A percentile compares a stretch with the other conserved stretches of the same genome.
Conservation (phyloP, 2,113 vertebrate species). For the Rhea americana region DNA sequence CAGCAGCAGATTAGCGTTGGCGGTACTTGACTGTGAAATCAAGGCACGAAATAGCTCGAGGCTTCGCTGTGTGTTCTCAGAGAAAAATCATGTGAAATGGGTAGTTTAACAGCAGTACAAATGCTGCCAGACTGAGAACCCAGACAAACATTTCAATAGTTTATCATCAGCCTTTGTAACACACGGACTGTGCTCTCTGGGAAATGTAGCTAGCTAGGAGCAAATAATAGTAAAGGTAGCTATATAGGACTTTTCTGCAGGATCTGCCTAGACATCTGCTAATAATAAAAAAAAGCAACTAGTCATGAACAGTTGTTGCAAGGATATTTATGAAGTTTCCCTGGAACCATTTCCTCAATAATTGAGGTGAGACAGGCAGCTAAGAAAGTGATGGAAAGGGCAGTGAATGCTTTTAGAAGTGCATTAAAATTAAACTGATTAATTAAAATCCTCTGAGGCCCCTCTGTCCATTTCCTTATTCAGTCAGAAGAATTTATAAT, state of each 20-base stretch:
- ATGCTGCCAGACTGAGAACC: neutral
- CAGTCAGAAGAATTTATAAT: neutral
- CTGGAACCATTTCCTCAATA: neutral
- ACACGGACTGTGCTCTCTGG: neutral
- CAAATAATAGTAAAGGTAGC: neutral
- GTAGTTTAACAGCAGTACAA: neutral
- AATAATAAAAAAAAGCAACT: conserved; percentile 28
- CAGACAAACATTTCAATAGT: neutral
- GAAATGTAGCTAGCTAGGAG: neutral
- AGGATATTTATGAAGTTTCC: conserved; percentile 36
- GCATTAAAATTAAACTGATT: neutral
- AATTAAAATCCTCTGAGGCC: neutral
- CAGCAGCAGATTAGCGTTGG: neutral
- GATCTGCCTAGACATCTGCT: neutral
- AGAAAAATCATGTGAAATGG: neutral
- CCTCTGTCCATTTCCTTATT: neutral
- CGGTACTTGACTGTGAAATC: neutral
- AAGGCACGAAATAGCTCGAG: neutral
- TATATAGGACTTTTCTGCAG: neutral
- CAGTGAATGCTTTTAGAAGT: neutral
- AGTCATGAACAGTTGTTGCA: neutral
- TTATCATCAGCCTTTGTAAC: neutral
- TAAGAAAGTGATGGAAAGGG: conserved; percentile 5
- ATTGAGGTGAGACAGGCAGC: neutral
- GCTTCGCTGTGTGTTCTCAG: neutral